Evolutionary conservation across 2,888 invertebrate genomes (phyloP), one percentile per base, ranked within the genome.

Genomic region (Scaptomyza flava): DNA sequence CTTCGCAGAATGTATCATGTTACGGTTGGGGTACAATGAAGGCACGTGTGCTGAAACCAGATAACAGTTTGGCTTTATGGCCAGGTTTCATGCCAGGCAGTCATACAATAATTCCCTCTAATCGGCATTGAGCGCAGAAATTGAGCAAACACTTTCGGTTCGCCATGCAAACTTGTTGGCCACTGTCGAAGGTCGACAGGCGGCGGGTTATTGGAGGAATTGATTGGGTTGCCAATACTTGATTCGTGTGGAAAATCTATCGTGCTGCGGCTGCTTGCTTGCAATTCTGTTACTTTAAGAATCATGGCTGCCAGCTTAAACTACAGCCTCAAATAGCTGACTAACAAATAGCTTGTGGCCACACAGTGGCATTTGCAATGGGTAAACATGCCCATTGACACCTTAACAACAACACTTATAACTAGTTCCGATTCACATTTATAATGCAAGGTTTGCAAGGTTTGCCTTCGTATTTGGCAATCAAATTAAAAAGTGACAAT

Each of bases 41-140:
- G 14, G 11, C 11, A 11, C 12, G 48, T 34, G 11, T 7, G 46
- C 56, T 77, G 87, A 81, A 86, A 81, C 77, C 81, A 87, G 81
- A 87, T 86, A 87, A 77, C 81, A 61, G 72, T 81, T 81, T 70
- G 27, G 60, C 67, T 72, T 81, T 87, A 88, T 76, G 81, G 68
- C 72, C 71, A 66, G 52, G 69, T 86, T 79, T 79, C 84, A 85
- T 85, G 89, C 74, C 69, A 86, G 67, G 52, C 50, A 76, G 78
- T 64, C 85, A 77, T 86, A 81, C 71, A 87, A 82, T 87, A 86
- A 88, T 84, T 86, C 66, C 53, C 76, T 66, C 66, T 88, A 82
- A 88, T 86, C 87, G 77, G 77, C 71, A 59, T 56, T 48, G 53
- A 77, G 78, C 81, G 73, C 67, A 61, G 66, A 82, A 88, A 86